Conservation (phyloP, 2,797 vertebrate species). For the Spinus pinus region DNA sequence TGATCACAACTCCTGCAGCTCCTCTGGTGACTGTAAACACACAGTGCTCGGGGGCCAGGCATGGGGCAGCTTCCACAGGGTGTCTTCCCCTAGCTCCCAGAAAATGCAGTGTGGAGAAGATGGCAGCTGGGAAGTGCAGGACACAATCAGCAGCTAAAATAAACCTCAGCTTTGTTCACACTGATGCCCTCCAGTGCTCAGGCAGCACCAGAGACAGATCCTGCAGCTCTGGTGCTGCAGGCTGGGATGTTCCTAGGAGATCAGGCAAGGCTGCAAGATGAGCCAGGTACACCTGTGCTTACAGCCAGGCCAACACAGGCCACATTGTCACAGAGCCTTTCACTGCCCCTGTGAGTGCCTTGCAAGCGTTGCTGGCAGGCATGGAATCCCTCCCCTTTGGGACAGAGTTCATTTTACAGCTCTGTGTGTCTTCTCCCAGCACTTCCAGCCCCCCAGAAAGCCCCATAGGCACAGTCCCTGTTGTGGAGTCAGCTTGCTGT, state of each 20-base stretch:
- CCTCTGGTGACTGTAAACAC: not conserved
- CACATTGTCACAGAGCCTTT: not conserved
- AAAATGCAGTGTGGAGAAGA: not conserved
- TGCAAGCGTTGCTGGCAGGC: not conserved
- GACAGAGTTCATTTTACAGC: not conserved
- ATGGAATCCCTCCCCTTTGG: not conserved
- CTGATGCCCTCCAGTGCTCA: accelerated
- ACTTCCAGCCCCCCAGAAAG: not conserved
- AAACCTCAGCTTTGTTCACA: not conserved
- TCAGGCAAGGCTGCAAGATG: not conserved
- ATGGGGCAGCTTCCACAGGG: not conserved
- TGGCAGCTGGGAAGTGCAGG: not conserved
- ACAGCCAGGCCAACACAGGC: not conserved
- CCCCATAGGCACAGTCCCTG: not conserved
- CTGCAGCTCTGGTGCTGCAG: not conserved
- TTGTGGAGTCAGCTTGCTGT: not conserved
- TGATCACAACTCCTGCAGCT: not conserved
- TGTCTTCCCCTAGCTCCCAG: not conserved
- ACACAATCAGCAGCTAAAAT: not conserved
- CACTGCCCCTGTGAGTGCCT: not conserved
- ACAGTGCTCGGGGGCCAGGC: not conserved
- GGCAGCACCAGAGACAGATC: not conserved
- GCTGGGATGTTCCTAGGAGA: not conserved
- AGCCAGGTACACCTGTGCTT: not conserved
- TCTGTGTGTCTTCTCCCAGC: not conserved